Evolutionary conservation across 2,113 vertebrate genomes (phyloP).

Genomic region (Apus apus): DNA sequence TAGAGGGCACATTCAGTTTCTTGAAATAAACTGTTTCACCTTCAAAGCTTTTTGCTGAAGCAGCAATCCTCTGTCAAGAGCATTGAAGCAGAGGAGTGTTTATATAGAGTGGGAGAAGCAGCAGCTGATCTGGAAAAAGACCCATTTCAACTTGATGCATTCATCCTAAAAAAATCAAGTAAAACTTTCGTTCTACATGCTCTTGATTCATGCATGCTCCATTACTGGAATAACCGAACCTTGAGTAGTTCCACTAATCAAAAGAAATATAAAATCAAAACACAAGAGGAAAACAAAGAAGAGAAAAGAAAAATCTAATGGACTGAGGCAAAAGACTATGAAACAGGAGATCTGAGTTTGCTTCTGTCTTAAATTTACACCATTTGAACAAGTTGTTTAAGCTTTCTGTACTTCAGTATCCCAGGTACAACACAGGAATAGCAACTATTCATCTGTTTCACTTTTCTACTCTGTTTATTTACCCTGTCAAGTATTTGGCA

Average conservation of each 20-base stretch:
- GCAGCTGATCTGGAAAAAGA: slow-evolving; percentile 24
- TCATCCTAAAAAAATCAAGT: not conserved
- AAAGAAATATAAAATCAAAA: not conserved
- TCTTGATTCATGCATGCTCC: not conserved
- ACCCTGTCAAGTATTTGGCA: not conserved
- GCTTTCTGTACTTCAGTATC: not conserved
- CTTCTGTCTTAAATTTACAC: not conserved
- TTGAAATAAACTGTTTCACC: slow-evolving; percentile 23
- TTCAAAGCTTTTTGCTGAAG: slow-evolving; percentile 44
- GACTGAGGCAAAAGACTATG: not conserved
- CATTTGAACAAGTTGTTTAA: not conserved
- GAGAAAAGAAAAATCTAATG: not conserved
- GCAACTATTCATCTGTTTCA: not conserved
- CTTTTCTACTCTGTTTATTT: not conserved
- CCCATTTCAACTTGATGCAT: not conserved
- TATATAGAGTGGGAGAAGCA: not conserved
- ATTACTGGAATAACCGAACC: not conserved
- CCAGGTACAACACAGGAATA: not conserved
- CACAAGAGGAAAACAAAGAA: not conserved
- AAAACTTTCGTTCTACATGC: not conserved
- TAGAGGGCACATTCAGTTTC: not conserved
- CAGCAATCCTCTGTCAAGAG: slow-evolving; percentile 2
- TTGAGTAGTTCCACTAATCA: not conserved
- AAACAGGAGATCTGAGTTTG: not conserved
- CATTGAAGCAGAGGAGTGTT: not conserved